A percentile compares a stretch with the other conserved stretches of the same genome.
These are phyloP conservation scores for Muschampia plurimacula DNA, from an alignment of 2,888 invertebrate genomes.

Conservation along the genomic window DNA sequence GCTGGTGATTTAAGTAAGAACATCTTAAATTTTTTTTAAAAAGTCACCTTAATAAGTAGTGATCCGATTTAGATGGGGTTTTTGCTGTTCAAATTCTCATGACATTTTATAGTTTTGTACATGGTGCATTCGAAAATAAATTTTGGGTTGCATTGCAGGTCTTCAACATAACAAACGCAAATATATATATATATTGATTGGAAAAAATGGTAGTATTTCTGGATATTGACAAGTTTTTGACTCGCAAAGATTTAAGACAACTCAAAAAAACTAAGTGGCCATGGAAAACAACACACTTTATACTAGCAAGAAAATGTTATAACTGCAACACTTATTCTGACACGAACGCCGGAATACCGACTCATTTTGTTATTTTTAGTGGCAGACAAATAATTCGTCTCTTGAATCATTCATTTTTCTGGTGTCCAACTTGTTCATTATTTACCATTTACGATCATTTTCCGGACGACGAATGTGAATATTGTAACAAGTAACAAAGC, in stretches of 20 bases:
- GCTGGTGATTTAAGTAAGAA: too few species aligned
- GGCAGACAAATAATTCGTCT: slow-evolving; percentile 14
- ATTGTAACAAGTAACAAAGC: slow-evolving; percentile 29
- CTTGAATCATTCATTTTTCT: not conserved
- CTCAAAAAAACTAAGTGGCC: slow-evolving; percentile 30
- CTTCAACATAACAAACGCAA: slow-evolving; percentile 3
- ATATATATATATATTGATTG: not conserved
- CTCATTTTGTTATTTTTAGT: slow-evolving; percentile 21
- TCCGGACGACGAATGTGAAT: slow-evolving; percentile 36
- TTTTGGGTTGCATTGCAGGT: slow-evolving; percentile 12
- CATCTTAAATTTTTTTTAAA: too few species aligned
- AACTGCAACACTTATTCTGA: slow-evolving; percentile 22
- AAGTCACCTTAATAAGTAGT: too few species aligned
- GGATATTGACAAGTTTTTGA: slow-evolving; percentile 34
- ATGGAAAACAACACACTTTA: slow-evolving; percentile 38
- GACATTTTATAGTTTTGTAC: not conserved
- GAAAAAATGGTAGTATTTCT: slow-evolving; percentile 21
- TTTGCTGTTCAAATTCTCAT: not conserved
- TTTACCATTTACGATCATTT: slow-evolving; percentile 38
- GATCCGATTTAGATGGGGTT: not conserved
- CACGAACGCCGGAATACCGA: slow-evolving; percentile 21
- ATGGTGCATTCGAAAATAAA: slow-evolving; percentile 16
- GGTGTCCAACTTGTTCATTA: slow-evolving; percentile 11
- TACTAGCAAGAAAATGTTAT: slow-evolving; percentile 24
- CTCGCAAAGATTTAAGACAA: slow-evolving; percentile 38